phyloP scores from a whole-genome alignment of 2,797 vertebrate genomes.

The Notoglanidium macrostoma region DNA sequence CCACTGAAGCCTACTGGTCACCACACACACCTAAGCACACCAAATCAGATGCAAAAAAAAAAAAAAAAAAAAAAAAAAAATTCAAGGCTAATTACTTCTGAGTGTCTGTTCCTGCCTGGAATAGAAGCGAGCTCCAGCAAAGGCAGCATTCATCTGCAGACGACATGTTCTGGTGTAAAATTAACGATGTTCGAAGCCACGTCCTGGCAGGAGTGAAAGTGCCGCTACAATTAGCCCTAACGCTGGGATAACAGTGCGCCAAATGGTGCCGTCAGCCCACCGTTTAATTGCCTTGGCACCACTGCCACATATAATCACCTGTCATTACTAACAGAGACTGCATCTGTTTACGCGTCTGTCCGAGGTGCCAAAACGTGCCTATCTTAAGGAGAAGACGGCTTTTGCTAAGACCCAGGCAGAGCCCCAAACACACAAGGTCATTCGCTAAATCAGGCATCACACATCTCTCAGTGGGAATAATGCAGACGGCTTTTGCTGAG shows the following conservation, averaged over 20 bases:
- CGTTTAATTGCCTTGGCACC: constrained; percentile 88
- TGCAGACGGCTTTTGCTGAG: constrained; percentile 39
- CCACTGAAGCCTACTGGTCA: constrained; percentile 24
- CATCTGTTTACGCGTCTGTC: constrained; percentile 91
- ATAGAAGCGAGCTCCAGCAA: constrained; percentile 45
- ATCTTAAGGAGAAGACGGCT: constrained; percentile 65
- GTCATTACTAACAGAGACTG: constrained; percentile 84
- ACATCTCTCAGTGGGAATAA: constrained; percentile 57
- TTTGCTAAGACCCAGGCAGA: constrained; percentile 59
- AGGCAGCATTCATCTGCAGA: constrained; percentile 62
- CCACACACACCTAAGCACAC: constrained; percentile 1
- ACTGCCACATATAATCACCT: constrained; percentile 88
- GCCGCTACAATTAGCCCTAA: constrained; percentile 75
- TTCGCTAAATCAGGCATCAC: constrained; percentile 53
- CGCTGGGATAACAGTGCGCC: constrained; percentile 78
- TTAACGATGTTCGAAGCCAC: constrained; percentile 68
- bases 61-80: not conserved
- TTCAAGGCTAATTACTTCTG: constrained; percentile 51
- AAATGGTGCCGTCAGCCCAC: constrained; percentile 85
- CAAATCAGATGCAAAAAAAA: constrained; percentile 24
- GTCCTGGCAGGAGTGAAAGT: constrained; percentile 72
- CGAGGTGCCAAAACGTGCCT: constrained; percentile 73
- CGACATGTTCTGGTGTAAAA: constrained; percentile 65
- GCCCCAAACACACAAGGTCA: constrained; percentile 72
- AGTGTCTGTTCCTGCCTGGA: constrained; percentile 41